Evolutionary conservation across 2,113 vertebrate species (phyloP).

Genomic region (Cryptomyrus ogoouensis): DNA sequence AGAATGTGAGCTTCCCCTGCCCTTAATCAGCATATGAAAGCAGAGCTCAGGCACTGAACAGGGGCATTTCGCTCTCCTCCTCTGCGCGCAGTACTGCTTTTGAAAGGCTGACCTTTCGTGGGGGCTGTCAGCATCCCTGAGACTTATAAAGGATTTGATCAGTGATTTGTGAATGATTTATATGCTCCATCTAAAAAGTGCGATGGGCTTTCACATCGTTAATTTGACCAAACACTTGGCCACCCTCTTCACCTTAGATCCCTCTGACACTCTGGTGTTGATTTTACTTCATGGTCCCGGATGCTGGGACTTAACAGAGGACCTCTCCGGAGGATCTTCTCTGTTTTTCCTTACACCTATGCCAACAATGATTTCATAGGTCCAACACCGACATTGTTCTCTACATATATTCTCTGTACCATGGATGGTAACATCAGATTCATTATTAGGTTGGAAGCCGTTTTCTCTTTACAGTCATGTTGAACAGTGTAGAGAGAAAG

Average conservation of each 20-base stretch:
- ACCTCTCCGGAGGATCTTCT: background rate
- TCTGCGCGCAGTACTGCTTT: background rate
- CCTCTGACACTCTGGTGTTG: background rate
- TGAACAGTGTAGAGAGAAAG: constrained; percentile 22
- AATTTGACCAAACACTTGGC: constrained; percentile 9
- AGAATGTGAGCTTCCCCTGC: background rate
- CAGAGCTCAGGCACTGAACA: background rate
- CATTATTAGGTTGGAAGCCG: constrained; percentile 11
- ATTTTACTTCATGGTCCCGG: background rate
- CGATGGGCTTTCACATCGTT: constrained; percentile 15
- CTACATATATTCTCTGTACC: background rate
- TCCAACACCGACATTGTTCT: background rate
- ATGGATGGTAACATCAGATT: background rate
- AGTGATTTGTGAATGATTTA: constrained; percentile 21
- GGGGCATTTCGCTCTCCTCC: constrained; percentile 20
- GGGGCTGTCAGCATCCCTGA: constrained; percentile 8
- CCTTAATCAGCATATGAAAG: constrained; percentile 4
- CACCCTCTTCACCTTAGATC: background rate
- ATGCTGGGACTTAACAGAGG: background rate
- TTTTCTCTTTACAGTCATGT: constrained; percentile 11
- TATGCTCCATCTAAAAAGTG: constrained; percentile 15
- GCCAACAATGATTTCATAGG: background rate
- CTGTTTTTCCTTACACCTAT: background rate
- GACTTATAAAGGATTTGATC: constrained; percentile 25
- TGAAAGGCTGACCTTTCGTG: constrained; percentile 23